phyloP scores from a whole-genome alignment of 1,140 invertebrate species.

The Campodea augens region DNA sequence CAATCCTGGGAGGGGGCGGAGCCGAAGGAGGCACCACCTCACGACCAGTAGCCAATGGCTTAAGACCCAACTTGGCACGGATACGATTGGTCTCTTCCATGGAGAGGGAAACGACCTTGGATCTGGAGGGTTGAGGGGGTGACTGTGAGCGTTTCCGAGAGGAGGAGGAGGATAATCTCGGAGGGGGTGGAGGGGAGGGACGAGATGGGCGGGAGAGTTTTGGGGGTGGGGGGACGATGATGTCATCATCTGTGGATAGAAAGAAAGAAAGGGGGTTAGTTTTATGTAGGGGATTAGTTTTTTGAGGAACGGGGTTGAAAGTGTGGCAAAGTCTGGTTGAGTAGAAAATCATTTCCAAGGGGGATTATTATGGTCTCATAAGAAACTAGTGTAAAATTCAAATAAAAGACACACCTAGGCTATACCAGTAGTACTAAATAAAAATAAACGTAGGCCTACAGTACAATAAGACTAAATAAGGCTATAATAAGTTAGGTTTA shows the following conservation, averaged over 20 bases:
- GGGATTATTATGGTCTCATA: too few relatives aligned
- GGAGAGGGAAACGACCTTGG: conserved; percentile 34
- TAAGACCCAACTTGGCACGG: conserved; percentile 78
- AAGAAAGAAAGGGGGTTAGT: too few relatives aligned
- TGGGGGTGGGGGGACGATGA: conserved; percentile 18
- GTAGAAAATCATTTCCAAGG: too few relatives aligned
- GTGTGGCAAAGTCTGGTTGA: too few relatives aligned
- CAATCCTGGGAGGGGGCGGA: conserved; percentile 5
- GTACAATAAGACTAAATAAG: too few relatives aligned
- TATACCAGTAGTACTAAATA: too few relatives aligned
- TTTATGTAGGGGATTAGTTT: too few relatives aligned
- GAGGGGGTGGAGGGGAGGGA: conserved; percentile 12
- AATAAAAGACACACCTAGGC: too few relatives aligned
- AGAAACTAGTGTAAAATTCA: too few relatives aligned
- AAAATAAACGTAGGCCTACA: too few relatives aligned
- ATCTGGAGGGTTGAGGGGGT: conserved; percentile 23
- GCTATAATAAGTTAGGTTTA: too few relatives aligned
- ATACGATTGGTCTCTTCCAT: conserved; percentile 84
- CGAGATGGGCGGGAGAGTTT: conserved; percentile 17
- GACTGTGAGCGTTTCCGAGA: conserved; percentile 21
- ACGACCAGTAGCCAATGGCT: conserved; percentile 58
- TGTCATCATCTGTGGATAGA: conserved; percentile 18
- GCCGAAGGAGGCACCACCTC: conserved; percentile 12
- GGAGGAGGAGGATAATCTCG: conserved; percentile 19
- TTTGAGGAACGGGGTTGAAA: too few relatives aligned